Percentiles rank a stretch among this genome's conserved stretches.
phyloP scores from a whole-genome alignment of 30 jellyfish, hydroid and myxozoan genomes.

The Pseudorhiza aurosa region DNA sequence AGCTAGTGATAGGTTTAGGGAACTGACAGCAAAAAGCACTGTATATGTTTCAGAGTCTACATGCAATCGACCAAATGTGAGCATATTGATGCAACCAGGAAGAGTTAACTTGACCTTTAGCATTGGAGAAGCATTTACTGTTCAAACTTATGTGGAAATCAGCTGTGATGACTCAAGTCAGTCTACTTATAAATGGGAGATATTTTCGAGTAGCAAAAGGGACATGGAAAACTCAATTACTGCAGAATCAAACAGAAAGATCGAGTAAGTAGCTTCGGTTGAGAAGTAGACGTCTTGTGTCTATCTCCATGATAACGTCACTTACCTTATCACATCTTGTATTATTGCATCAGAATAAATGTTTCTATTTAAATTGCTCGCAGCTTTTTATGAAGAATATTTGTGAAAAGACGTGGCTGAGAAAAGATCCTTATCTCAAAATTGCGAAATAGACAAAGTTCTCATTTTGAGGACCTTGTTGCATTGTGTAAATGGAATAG shows the following conservation, averaged over 20 bases:
- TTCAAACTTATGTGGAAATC: constrained; percentile 18
- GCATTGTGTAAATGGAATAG: no score
- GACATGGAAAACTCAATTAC: constrained; percentile 7
- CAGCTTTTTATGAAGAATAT: no score
- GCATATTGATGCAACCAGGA: not conserved
- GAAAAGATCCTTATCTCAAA: no score
- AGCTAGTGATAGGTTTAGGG: constrained; percentile 14
- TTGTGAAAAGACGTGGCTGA: no score
- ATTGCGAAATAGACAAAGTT: no score
- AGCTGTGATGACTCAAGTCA: constrained; percentile 39
- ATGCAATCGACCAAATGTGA: constrained; percentile 39
- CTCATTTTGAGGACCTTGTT: no score
- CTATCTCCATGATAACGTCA: no score
- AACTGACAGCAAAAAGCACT: constrained; percentile 14
- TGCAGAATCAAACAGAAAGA: constrained; percentile 46
- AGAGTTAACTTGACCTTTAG: not conserved
- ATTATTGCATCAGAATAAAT: no score
- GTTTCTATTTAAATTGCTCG: no score
- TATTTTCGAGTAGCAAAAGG: constrained; percentile 7
- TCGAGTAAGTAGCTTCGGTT: no score
- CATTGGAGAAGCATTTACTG: constrained; percentile 32
- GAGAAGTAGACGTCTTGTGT: no score
- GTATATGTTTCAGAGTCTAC: constrained; percentile 9
- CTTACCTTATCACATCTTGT: no score
- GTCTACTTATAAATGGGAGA: constrained; percentile 27